Conservation (phyloP, 1,140 invertebrate species). For the Lordiphosa mommai region DNA sequence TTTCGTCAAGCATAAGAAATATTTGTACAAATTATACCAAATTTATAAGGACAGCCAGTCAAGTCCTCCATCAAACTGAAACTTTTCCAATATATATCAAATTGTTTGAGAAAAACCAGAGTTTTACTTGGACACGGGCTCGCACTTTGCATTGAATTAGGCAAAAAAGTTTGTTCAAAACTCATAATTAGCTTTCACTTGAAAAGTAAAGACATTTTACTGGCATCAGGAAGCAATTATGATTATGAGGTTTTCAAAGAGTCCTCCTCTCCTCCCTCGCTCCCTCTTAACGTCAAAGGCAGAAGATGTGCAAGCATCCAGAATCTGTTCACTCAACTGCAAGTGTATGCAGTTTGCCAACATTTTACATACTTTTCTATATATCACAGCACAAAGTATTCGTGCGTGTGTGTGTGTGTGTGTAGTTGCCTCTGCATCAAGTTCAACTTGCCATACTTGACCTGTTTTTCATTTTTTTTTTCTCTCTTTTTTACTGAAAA, state of each 20-base stretch:
- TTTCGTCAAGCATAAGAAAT: background rate
- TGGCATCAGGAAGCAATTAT: slow-evolving; percentile 6
- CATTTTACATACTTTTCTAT: slow-evolving; percentile 1
- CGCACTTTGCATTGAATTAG: slow-evolving; percentile 40
- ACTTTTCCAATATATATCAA: no score
- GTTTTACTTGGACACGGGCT: slow-evolving; percentile 1
- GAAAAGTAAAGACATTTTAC: slow-evolving; percentile 1
- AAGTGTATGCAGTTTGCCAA: slow-evolving; percentile 15
- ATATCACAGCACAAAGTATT: slow-evolving; percentile 24
- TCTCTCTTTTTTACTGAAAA: background rate
- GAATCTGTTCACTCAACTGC: slow-evolving; percentile 47
- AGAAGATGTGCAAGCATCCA: slow-evolving; percentile 11
- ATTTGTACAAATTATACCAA: background rate
- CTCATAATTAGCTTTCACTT: slow-evolving; percentile 32
- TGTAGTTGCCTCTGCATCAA: slow-evolving; percentile 17
- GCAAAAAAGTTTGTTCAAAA: slow-evolving; percentile 21
- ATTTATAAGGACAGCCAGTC: background rate
- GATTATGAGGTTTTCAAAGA: slow-evolving; percentile 16
- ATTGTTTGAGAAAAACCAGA: no score
- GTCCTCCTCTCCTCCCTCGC: background rate
- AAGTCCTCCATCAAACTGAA: no score
- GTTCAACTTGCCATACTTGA: slow-evolving; percentile 62
- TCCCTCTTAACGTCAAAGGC: slow-evolving; percentile 18
- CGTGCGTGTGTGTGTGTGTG: slow-evolving; percentile 7
- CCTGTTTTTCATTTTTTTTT: slow-evolving; percentile 26